These are phyloP conservation scores for Rhea americana DNA, from an alignment of 2,113 vertebrate species.

Conservation along the genomic window DNA sequence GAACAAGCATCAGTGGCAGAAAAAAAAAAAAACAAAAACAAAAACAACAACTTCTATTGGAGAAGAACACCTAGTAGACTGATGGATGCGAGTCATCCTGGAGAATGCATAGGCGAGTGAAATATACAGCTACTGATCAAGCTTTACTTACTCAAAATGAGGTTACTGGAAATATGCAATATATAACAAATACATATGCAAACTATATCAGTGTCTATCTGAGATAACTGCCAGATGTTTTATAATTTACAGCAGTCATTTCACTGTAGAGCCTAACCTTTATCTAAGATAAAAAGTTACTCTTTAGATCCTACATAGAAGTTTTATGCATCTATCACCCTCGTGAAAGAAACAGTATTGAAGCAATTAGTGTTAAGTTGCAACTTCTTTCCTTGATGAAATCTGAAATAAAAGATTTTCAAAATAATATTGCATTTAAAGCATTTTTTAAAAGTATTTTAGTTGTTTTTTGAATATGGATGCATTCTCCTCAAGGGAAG, in stretches of 20 bases:
- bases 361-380: constrained; percentile 56
- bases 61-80: constrained; percentile 41
- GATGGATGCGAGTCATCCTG: constrained; percentile 38
- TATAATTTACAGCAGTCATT: constrained; percentile 31
- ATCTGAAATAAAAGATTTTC: constrained; percentile 17
- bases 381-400: constrained; percentile 31
- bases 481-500: constrained; percentile 74
- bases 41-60: not conserved
- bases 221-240: constrained; percentile 54
- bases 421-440: constrained; percentile 58
- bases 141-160: constrained; percentile 40
- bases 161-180: constrained; percentile 46
- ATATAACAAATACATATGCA: constrained; percentile 19
- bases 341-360: constrained; percentile 36
- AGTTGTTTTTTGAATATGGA: constrained; percentile 62
- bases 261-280: constrained; percentile 48
- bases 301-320: constrained; percentile 43
- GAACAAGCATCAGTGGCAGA: constrained; percentile 48
- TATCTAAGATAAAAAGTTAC: constrained; percentile 37
- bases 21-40: not conserved
- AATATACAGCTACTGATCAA: constrained; percentile 43
- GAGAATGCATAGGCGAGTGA: constrained; percentile 56
- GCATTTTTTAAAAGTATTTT: constrained; percentile 53
- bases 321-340: constrained; percentile 24
- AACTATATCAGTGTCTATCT: constrained; percentile 43